Conservation (phyloP, 2,888 invertebrate species). For the Acrobasis suavella region DNA sequence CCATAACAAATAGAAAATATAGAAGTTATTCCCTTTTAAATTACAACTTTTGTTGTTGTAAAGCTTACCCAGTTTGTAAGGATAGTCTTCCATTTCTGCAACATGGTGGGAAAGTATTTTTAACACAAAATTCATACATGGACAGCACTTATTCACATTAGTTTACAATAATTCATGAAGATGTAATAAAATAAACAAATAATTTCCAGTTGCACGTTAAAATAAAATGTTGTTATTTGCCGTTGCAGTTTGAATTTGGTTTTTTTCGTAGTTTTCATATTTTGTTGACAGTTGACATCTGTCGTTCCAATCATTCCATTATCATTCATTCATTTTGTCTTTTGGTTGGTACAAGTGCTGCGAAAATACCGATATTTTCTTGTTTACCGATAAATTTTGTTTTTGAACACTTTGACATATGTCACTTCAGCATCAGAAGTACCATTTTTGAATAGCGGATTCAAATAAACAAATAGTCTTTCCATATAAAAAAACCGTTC, state of each 20-base stretch:
- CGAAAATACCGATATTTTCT: not conserved
- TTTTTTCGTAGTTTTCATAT: conserved; percentile 38
- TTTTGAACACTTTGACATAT: not conserved
- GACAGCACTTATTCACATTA: not conserved
- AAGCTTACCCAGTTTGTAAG: conserved; percentile 70
- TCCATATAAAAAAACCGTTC: no score
- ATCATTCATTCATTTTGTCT: conserved; percentile 3
- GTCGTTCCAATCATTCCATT: conserved; percentile 16
- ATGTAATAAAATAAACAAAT: conserved; percentile 42
- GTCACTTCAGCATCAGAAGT: no score
- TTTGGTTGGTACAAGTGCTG: not conserved
- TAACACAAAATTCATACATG: conserved; percentile 14
- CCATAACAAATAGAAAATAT: not conserved
- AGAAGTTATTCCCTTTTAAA: not conserved
- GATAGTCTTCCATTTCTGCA: conserved; percentile 71
- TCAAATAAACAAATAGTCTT: no score
- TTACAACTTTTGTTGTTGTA: not conserved
- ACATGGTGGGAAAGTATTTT: conserved; percentile 49
- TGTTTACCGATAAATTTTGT: not conserved
- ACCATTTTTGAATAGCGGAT: no score
- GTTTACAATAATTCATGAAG: not conserved
- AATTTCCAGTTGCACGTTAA: conserved; percentile 43
- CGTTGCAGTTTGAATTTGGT: conserved; percentile 69
- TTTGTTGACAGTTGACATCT: conserved; percentile 32
- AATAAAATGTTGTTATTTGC: conserved; percentile 29